A percentile compares a stretch with the other conserved stretches of the same genome.
These are phyloP conservation scores for Cheilosia vernalis DNA, from an alignment of 2,888 invertebrate genomes.

Conservation along the genomic window DNA sequence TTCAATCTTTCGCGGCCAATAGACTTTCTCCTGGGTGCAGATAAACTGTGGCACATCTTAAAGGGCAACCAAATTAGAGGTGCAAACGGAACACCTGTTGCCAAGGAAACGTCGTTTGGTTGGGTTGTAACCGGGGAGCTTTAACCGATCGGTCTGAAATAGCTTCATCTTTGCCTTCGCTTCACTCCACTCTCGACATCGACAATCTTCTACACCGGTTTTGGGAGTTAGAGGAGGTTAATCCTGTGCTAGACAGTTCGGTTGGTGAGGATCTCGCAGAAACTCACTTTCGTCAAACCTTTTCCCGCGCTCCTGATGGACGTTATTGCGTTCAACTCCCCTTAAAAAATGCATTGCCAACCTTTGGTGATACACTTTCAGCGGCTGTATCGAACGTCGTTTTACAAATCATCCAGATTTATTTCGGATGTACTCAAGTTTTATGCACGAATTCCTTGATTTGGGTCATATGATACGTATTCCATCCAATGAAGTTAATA, in stretches of 20 bases:
- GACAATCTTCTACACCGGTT: too few relatives aligned
- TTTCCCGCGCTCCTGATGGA: too few relatives aligned
- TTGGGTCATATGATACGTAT: slow-evolving; percentile 31
- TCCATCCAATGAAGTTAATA: not conserved
- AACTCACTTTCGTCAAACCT: too few relatives aligned
- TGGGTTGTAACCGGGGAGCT: slow-evolving; percentile 2
- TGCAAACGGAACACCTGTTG: not conserved
- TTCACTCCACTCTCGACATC: too few relatives aligned
- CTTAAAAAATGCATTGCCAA: slow-evolving; percentile 22
- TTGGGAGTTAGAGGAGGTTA: too few relatives aligned
- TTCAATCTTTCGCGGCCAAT: slow-evolving; percentile 9
- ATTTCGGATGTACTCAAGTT: slow-evolving; percentile 6
- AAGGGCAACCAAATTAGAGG: not conserved
- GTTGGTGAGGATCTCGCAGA: too few relatives aligned
- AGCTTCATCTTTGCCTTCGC: too few relatives aligned
- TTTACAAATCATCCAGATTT: slow-evolving; percentile 10
- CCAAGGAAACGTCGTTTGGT: slow-evolving; percentile 1
- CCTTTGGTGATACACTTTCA: slow-evolving; percentile 19
- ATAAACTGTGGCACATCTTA: not conserved
- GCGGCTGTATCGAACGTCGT: slow-evolving; percentile 27
- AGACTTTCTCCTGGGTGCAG: slow-evolving; percentile 24
- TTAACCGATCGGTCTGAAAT: not conserved
- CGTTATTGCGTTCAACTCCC: too few relatives aligned
- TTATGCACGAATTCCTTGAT: slow-evolving; percentile 30
- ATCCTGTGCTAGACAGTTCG: too few relatives aligned